phyloP scores from a whole-genome alignment of 2,113 vertebrate species.

The Varanus salvator region DNA sequence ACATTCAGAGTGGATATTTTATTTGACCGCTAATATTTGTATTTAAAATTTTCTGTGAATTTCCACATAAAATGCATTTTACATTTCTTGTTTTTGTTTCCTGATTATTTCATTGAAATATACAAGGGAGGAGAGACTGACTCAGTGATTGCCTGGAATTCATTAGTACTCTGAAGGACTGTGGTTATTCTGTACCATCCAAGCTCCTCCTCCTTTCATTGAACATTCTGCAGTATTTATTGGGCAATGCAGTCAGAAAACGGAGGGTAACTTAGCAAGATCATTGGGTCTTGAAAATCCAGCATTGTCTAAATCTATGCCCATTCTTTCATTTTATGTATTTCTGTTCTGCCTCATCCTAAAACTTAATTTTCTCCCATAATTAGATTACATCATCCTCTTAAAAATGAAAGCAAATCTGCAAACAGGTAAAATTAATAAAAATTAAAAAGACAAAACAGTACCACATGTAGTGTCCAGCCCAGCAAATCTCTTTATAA shows the following conservation, averaged over 20 bases:
- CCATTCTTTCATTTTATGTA: no score
- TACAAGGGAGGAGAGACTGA: background rate
- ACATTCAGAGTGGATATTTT: background rate
- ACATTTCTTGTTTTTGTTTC: background rate
- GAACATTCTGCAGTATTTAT: background rate
- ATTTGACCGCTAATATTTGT: background rate
- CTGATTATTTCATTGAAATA: background rate
- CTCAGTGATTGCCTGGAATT: background rate
- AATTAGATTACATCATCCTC: no score
- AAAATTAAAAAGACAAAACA: no score
- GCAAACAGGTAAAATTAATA: no score
- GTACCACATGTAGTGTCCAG: no score
- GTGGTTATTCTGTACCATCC: accelerated
- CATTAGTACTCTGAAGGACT: background rate
- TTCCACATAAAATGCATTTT: background rate
- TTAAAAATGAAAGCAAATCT: no score
- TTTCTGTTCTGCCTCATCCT: no score
- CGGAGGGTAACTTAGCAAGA: background rate
- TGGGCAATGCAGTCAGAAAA: background rate
- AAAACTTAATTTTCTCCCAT: no score
- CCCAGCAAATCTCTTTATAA: no score
- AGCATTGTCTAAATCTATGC: no score
- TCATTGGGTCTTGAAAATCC: no score
- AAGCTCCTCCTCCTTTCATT: accelerated
- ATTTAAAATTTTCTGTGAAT: background rate